phyloP scores from a whole-genome alignment of 2,113 vertebrate species.

The Gnathonemus longibarbis region DNA sequence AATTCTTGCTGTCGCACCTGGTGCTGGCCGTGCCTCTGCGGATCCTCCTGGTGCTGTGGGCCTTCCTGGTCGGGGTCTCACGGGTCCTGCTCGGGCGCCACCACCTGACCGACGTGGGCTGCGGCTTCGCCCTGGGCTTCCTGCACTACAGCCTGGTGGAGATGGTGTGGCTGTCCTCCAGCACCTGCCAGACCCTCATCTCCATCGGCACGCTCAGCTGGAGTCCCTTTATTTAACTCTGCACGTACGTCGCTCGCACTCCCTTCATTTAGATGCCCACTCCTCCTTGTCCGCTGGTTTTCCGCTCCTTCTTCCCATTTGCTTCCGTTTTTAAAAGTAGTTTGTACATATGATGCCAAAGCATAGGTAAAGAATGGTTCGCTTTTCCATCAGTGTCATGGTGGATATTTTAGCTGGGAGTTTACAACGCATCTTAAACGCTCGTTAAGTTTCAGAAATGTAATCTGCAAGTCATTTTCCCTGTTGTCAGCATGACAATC shows the following conservation, averaged over 20 bases:
- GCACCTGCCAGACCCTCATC: constrained; percentile 83
- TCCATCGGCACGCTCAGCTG: constrained; percentile 69
- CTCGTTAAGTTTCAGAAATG: neutral
- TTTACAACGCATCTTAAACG: neutral
- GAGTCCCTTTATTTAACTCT: constrained; percentile 40
- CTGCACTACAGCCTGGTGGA: constrained; percentile 85
- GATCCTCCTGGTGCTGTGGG: constrained; percentile 83
- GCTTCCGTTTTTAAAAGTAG: neutral
- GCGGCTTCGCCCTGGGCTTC: constrained; percentile 78
- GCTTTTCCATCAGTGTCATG: neutral
- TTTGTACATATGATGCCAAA: neutral
- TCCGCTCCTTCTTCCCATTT: neutral
- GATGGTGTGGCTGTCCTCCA: constrained; percentile 84
- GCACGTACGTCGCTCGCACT: neutral
- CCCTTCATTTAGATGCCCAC: neutral
- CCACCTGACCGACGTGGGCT: constrained; percentile 81
- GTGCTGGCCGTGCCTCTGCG: constrained; percentile 85
- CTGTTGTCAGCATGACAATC: neutral
- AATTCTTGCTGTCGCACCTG: constrained; percentile 86
- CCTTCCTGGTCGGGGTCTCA: constrained; percentile 75
- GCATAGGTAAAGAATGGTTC: neutral
- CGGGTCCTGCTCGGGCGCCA: constrained; percentile 82
- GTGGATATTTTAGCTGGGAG: neutral
- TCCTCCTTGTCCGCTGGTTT: neutral
- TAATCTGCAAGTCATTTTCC: neutral